phyloP scores from a whole-genome alignment of 2,113 vertebrate species.

The Xiphophorus couchianus region DNA sequence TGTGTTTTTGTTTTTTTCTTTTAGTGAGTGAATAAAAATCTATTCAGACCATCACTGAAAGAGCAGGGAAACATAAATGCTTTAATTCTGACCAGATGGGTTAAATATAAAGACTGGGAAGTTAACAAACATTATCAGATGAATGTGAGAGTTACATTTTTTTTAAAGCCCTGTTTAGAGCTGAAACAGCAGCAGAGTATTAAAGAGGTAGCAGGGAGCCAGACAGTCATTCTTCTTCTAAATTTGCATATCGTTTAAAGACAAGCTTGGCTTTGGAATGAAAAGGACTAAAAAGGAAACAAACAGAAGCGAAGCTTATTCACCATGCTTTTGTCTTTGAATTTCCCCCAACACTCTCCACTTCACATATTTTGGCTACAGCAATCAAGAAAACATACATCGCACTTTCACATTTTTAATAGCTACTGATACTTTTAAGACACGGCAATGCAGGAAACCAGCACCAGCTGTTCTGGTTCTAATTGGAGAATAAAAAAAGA shows the following conservation, averaged over 20 bases:
- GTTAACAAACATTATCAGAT: conserved; percentile 40
- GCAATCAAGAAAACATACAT: conserved; percentile 41
- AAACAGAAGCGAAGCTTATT: conserved; percentile 70
- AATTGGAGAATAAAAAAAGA: conserved; percentile 63
- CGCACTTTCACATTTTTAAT: conserved; percentile 48
- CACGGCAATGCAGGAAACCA: conserved; percentile 35
- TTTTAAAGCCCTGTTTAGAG: conserved; percentile 43
- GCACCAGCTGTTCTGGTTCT: conserved; percentile 44
- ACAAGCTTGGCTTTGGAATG: conserved; percentile 67
- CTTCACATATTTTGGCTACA: conserved; percentile 54
- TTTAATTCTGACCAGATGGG: conserved; percentile 58
- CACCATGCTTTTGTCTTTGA: conserved; percentile 69
- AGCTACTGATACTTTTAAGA: conserved; percentile 64
- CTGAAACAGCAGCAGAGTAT: conserved; percentile 42
- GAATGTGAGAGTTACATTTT: conserved; percentile 37
- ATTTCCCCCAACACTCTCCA: conserved; percentile 71
- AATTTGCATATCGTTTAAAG: conserved; percentile 77
- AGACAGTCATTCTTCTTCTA: conserved; percentile 73
- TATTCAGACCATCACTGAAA: conserved; percentile 39
- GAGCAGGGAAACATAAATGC: conserved; percentile 47
- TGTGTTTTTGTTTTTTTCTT: background rate
- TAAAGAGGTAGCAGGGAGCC: conserved; percentile 24
- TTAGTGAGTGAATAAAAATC: conserved; percentile 5
- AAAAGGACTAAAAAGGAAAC: conserved; percentile 73
- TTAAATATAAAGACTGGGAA: conserved; percentile 40